Percentiles rank a stretch among this genome's conserved stretches.
phyloP scores from a whole-genome alignment of 1,140 invertebrate species.

The Leptonema lineaticorne region DNA sequence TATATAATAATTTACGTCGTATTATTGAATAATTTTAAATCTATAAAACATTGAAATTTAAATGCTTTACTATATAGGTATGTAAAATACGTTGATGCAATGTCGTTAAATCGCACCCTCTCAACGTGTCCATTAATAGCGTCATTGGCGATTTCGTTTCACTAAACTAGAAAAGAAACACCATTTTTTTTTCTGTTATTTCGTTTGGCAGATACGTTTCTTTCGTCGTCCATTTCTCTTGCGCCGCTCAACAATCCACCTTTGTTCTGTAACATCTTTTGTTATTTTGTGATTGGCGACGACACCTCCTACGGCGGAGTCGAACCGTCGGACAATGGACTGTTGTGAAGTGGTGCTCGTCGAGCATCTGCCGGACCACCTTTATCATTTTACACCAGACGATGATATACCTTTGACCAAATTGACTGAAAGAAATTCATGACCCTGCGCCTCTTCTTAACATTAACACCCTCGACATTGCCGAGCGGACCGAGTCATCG shows the following conservation, averaged over 20 bases:
- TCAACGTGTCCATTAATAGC: too few relatives aligned
- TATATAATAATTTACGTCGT: too few relatives aligned
- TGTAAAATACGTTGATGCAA: too few relatives aligned
- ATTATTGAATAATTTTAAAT: too few relatives aligned
- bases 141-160: slow-evolving; percentile 12
- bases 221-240: slow-evolving; percentile 3
- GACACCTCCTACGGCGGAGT: slow-evolving; percentile 38
- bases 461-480: not conserved
- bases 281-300: slow-evolving; percentile 38
- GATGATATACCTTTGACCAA: slow-evolving; percentile 23
- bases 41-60: too few relatives aligned
- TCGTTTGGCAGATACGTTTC: not conserved
- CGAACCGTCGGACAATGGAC: slow-evolving; percentile 30
- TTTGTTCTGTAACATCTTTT: slow-evolving; percentile 39
- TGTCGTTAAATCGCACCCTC: too few relatives aligned
- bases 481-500: not conserved
- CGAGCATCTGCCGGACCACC: slow-evolving; percentile 27
- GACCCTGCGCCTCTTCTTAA: slow-evolving; percentile 13
- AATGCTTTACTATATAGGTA: too few relatives aligned
- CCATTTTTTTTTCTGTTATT: not conserved
- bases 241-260: slow-evolving; percentile 14
- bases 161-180: not conserved
- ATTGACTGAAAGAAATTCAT: slow-evolving; percentile 11
- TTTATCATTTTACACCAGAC: slow-evolving; percentile 12
- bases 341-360: slow-evolving; percentile 37